phyloP scores from a whole-genome alignment of 2,797 vertebrate genomes.

The Sciurus carolinensis region DNA sequence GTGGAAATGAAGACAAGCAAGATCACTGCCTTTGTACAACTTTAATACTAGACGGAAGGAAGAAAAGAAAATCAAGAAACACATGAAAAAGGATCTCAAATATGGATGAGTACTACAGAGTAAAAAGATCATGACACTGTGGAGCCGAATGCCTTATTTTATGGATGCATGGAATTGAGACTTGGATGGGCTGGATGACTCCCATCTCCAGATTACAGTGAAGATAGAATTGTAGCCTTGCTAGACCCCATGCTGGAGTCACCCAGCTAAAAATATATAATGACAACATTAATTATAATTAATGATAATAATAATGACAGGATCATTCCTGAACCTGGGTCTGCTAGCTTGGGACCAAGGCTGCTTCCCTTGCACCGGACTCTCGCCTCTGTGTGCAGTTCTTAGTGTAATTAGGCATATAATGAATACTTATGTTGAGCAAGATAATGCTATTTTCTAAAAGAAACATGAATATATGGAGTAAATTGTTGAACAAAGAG shows the following conservation, averaged over 20 bases:
- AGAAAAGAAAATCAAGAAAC: neutral
- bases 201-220: neutral
- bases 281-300: too few relatives aligned
- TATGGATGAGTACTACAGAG: neutral
- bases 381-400: neutral
- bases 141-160: neutral
- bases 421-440: slow-evolving; percentile 47
- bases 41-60: neutral
- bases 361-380: neutral
- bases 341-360: neutral
- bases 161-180: neutral
- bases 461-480: slow-evolving; percentile 55
- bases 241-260: accelerated
- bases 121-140: neutral
- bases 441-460: slow-evolving; percentile 57
- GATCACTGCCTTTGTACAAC: neutral
- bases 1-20: neutral
- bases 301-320: neutral
- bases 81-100: neutral
- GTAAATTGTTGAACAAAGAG: slow-evolving; percentile 68
- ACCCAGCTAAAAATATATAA: neutral
- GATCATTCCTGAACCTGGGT: neutral
- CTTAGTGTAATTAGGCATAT: slow-evolving; percentile 27
- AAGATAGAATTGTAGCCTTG: accelerated
- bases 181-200: neutral